phyloP scores from a whole-genome alignment of 2,888 invertebrate species.

The Rotaria magnacalcarata region DNA sequence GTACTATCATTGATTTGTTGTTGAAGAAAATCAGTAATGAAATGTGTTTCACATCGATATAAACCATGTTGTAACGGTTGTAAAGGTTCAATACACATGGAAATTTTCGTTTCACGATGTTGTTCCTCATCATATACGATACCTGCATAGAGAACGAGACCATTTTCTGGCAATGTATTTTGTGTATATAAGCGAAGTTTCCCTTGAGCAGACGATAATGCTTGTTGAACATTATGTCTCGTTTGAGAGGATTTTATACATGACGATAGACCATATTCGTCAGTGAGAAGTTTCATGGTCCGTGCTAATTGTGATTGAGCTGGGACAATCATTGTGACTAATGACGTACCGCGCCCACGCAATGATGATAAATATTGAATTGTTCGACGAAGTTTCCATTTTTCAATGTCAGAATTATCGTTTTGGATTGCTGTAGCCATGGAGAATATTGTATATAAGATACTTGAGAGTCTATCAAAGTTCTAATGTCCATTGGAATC shows the following conservation, averaged over 20 bases:
- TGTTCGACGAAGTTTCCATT: slow-evolving; percentile 27
- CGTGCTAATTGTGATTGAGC: slow-evolving; percentile 99
- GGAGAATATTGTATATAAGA: not conserved
- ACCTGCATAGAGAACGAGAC: slow-evolving; percentile 97
- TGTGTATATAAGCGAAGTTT: slow-evolving; percentile 83
- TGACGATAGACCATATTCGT: slow-evolving; percentile 98
- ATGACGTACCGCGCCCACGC: slow-evolving; percentile 90
- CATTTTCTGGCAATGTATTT: slow-evolving; percentile 98
- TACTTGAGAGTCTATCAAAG: not conserved
- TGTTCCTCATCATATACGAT: slow-evolving; percentile 94
- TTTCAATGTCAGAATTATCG: not conserved
- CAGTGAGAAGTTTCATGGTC: slow-evolving; percentile 98
- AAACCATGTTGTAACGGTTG: slow-evolving; percentile 98
- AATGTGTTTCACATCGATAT: slow-evolving; percentile 96
- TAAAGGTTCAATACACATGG: slow-evolving; percentile 99
- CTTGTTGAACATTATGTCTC: slow-evolving; percentile 92
- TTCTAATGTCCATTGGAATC: not conserved
- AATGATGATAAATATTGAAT: not conserved
- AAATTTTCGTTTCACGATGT: slow-evolving; percentile 99
- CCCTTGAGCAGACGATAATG: slow-evolving; percentile 98
- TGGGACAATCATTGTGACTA: slow-evolving; percentile 99
- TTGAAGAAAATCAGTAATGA: slow-evolving; percentile 70
- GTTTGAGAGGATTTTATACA: slow-evolving; percentile 99
- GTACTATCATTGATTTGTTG: slow-evolving; percentile 87
- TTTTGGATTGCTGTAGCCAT: not conserved